Base-by-base conservation (phyloP, 1,140 invertebrate genomes). In the Bombus fervidus region DNA sequence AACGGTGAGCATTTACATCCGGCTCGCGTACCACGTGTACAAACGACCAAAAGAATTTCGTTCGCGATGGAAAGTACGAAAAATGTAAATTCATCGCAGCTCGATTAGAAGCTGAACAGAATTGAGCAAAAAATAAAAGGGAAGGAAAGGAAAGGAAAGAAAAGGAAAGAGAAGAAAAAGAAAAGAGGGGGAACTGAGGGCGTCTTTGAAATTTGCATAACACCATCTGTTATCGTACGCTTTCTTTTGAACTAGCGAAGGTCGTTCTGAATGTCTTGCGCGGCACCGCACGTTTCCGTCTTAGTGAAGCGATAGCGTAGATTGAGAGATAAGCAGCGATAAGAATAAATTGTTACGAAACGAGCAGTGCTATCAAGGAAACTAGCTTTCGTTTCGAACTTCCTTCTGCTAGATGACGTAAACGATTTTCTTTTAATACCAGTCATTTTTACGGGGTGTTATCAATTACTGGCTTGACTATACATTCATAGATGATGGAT, bases 21-120 rank as follows among this genome's bases (percentile, higher is more conserved):
- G 53, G 62, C 25, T 28, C 53, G 71, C 73, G 86, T 87, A 66
- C 62, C 18, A 22, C 62, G 34, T 72, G 72, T 85, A 85, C 57
- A 80, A 85, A 85, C 83, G 83, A 34, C 31, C 39, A 6, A 22
- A 71, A 41, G 66, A 80, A 80, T 85, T 85, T 41, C 39, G 31
- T 25, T 18, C 66, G 68, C 83, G 39, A 57, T n/a, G 69, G 66
- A 47, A 85, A 84, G 53, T 85, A 85, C 59, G 76, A 80, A 80
- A 85, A 85, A 80, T 80, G 83, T 85, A 71, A 80, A 85, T 80
- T 85, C 83, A 85, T 85, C 53, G 76, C 9, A 57, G 31, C 68
- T 73, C 76, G 77, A 85, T 85, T 72, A 85, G 83, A 85, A 85
- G 59, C 66, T 47, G 31, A 73, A 71, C 47, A n/a, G 64, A n/a